Percentiles rank a stretch among this genome's conserved stretches.
These are phyloP conservation scores for Xerus rutilus DNA, from an alignment of 2,797 vertebrate species.

Conservation along the genomic window DNA sequence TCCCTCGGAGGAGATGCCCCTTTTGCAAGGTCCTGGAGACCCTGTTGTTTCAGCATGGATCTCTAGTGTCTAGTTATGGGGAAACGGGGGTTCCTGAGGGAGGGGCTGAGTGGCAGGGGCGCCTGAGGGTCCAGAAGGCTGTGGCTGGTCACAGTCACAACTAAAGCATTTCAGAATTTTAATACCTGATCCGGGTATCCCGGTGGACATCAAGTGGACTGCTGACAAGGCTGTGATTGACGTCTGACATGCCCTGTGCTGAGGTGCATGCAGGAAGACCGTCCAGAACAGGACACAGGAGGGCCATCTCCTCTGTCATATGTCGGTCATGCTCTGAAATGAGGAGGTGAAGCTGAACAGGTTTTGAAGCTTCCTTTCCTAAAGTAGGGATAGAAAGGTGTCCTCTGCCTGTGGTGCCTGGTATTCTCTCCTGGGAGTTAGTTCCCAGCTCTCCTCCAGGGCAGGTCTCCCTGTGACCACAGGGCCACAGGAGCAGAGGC, in stretches of 20 bases:
- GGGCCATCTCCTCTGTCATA: background rate
- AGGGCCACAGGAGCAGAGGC: background rate
- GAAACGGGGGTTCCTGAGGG: background rate
- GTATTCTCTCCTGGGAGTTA: background rate
- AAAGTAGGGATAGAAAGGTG: background rate
- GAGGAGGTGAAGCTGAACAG: background rate
- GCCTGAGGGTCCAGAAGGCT: background rate
- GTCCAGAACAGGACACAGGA: background rate
- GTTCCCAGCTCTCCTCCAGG: background rate
- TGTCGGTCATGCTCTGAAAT: background rate
- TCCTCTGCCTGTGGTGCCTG: background rate
- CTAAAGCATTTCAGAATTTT: background rate
- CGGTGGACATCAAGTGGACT: fast-evolving
- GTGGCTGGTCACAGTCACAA: background rate
- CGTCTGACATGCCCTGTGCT: background rate
- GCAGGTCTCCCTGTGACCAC: fast-evolving
- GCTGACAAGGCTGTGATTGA: background rate
- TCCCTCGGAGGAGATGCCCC: fast-evolving
- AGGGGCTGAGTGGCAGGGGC: background rate
- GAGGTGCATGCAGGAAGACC: background rate
- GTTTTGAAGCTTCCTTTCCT: background rate
- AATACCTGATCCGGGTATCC: background rate
- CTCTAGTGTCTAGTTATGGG: background rate
- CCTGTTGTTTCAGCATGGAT: background rate
- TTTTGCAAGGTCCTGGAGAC: background rate